phyloP scores from a whole-genome alignment of 2,113 vertebrate species.

The Kryptolebias marmoratus region DNA sequence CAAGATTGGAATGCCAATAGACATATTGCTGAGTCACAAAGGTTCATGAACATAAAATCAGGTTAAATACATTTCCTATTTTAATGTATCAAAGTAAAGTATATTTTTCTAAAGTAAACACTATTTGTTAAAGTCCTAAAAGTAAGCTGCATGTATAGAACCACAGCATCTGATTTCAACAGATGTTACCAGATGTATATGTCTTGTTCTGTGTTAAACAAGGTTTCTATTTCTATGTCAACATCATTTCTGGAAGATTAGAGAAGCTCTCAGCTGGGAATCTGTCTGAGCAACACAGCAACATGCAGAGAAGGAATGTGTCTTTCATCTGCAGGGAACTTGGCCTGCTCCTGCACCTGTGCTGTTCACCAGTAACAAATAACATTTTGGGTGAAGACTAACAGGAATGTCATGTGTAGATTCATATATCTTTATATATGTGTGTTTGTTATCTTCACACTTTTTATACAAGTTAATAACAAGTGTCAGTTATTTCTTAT shows the following conservation, averaged over 20 bases:
- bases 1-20: too few relatives aligned
- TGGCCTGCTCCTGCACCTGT: constrained; percentile 53
- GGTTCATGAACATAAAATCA: too few relatives aligned
- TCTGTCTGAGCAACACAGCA: constrained; percentile 74
- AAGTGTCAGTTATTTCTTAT: neutral
- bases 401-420: neutral
- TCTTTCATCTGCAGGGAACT: constrained; percentile 73
- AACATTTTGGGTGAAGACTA: constrained; percentile 4
- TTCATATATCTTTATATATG: neutral
- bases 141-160: neutral
- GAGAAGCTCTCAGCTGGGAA: constrained; percentile 76
- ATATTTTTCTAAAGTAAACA: too few relatives aligned
- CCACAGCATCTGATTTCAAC: neutral
- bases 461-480: neutral
- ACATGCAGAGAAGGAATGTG: constrained; percentile 79
- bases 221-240: constrained; percentile 78
- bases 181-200: constrained; percentile 55
- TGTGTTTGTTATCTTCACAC: neutral
- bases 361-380: constrained; percentile 42
- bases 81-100: neutral
- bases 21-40: too few relatives aligned
- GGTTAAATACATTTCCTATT: neutral
- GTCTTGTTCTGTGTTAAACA: constrained; percentile 52
- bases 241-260: constrained; percentile 80
- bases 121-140: too few relatives aligned